A percentile compares a stretch with the other conserved stretches of the same genome.
phyloP scores from a whole-genome alignment of 2,797 vertebrate species.

The Ibycter americanus region DNA sequence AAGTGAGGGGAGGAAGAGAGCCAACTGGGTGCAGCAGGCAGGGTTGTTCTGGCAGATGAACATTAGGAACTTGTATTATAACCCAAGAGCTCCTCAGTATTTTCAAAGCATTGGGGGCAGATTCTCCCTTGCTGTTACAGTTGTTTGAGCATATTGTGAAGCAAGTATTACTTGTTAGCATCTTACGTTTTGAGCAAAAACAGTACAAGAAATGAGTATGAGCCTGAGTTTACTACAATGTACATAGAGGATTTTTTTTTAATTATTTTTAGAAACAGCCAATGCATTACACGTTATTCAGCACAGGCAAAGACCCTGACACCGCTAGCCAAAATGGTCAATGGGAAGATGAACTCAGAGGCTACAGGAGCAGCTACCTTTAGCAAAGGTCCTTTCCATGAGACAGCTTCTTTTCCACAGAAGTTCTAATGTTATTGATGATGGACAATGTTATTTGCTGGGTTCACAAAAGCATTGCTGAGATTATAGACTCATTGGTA shows the following conservation, averaged over 20 bases:
- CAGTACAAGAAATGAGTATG: neutral
- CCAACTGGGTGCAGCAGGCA: neutral
- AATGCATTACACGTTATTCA: neutral
- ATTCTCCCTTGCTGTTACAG: neutral
- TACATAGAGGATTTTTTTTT: neutral
- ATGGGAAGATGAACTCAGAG: neutral
- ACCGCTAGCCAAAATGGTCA: neutral
- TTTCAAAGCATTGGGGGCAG: neutral
- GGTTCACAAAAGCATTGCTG: neutral
- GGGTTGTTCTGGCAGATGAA: neutral
- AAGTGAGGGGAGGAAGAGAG: neutral
- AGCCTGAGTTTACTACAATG: neutral
- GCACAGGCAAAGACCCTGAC: neutral
- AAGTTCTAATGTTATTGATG: neutral
- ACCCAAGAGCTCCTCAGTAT: neutral
- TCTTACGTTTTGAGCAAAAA: neutral
- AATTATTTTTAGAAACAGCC: constrained; percentile 33
- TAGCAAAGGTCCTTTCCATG: neutral
- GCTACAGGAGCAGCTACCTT: neutral
- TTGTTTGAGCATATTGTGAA: neutral
- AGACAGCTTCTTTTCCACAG: neutral
- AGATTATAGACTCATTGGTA: neutral
- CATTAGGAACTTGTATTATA: neutral
- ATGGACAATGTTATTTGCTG: neutral
- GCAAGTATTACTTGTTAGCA: neutral